Evolutionary conservation across 2,888 invertebrate genomes (phyloP).

Genomic region (Acrobeloides nanus): DNA sequence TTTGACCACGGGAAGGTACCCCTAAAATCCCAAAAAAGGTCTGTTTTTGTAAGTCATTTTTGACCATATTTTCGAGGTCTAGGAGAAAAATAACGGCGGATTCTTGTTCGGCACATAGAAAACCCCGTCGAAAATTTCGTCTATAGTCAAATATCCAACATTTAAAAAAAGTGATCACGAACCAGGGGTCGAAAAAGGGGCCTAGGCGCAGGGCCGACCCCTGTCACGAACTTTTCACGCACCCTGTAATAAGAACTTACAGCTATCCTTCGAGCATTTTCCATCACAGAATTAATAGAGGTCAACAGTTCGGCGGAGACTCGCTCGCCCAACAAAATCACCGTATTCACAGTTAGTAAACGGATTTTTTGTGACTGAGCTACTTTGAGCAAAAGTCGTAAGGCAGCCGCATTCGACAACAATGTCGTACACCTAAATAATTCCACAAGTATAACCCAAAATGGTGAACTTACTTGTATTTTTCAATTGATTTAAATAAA

Average conservation of each 20-base stretch:
- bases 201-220: too few relatives aligned
- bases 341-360: slow-evolving; percentile 38
- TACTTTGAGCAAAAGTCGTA: slow-evolving; percentile 40
- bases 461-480: slow-evolving; percentile 29
- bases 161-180: too few relatives aligned
- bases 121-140: too few relatives aligned
- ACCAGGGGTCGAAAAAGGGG: too few relatives aligned
- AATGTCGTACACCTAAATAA: slow-evolving; percentile 34
- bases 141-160: neutral
- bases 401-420: slow-evolving; percentile 44
- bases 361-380: slow-evolving; percentile 33
- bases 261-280: slow-evolving; percentile 44
- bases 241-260: too few relatives aligned
- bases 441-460: neutral
- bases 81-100: too few relatives aligned
- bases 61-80: too few relatives aligned
- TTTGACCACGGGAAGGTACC: too few relatives aligned
- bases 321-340: slow-evolving; percentile 42
- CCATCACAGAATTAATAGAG: slow-evolving; percentile 36
- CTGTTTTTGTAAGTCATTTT: too few relatives aligned
- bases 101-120: too few relatives aligned
- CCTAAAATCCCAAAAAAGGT: too few relatives aligned
- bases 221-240: too few relatives aligned
- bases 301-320: slow-evolving; percentile 40
- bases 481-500: slow-evolving; percentile 41